A percentile compares a stretch with the other conserved stretches of the same genome.
Conservation (phyloP, 1,140 invertebrate species). For the Drosophila nigromelanica region DNA sequence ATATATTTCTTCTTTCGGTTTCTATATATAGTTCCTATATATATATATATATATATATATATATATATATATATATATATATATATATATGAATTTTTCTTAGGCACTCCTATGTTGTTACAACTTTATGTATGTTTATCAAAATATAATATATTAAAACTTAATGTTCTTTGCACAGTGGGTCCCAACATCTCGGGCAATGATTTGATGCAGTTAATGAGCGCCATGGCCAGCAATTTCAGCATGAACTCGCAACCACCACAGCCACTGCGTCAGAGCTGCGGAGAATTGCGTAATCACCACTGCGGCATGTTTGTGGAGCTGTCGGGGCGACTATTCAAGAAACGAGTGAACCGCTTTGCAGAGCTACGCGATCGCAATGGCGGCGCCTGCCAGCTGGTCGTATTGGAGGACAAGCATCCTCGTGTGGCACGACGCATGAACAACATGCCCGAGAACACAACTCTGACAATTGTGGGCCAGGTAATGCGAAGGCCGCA, state of each 20-base stretch:
- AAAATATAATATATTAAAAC: background rate
- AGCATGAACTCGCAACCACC: conserved; percentile 79
- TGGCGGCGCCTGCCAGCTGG: conserved; percentile 83
- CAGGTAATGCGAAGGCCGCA: conserved; percentile 74
- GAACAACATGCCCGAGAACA: conserved; percentile 83
- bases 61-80: too few relatives aligned
- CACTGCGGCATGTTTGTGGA: conserved; percentile 83
- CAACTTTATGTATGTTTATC: background rate
- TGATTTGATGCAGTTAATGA: conserved; percentile 79
- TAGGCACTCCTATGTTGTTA: too few relatives aligned
- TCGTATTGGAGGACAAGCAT: conserved; percentile 83
- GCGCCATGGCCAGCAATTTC: conserved; percentile 78
- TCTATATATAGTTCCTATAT: too few relatives aligned
- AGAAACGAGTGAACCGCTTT: conserved; percentile 83
- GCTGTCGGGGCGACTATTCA: conserved; percentile 80
- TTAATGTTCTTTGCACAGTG: conserved; percentile 45
- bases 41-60: too few relatives aligned
- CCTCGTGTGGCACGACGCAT: conserved; percentile 80
- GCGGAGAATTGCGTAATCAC: conserved; percentile 81
- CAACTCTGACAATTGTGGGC: conserved; percentile 83
- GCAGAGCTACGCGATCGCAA: conserved; percentile 80
- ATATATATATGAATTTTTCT: too few relatives aligned
- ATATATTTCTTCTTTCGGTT: too few relatives aligned
- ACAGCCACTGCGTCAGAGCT: conserved; percentile 75
- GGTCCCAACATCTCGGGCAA: conserved; percentile 71